Evolutionary conservation across 1,140 invertebrate genomes (phyloP), one percentile per base, ranked within the genome.

Genomic region (Sarcophaga peregrina): DNA sequence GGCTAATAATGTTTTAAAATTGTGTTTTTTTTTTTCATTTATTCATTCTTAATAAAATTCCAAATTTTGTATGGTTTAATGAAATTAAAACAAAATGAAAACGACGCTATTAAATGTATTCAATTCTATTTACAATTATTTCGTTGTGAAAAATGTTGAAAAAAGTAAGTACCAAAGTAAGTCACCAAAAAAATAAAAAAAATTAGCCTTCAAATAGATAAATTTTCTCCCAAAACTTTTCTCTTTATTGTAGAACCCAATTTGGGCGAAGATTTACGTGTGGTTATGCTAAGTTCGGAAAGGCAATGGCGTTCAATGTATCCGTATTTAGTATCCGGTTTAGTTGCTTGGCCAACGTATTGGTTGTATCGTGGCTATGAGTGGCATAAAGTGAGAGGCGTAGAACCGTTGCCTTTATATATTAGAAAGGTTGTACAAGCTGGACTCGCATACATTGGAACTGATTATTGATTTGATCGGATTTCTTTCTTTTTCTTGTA

Each of bases 341-440:
- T 89, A 1, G 13, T 88, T 1, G 75, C 85, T 17, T 89, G 88
- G 88, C 88, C 88, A 37, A 68, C 83, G 2, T 89, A 84, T 74
- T 89, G 88, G 88, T 0, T 88, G 8, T 89, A 84, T 75, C 86
- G 88, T 0, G 85, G 88, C 47, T 62, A 80, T 45, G 73, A 86
- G 48, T 89, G 88, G 88, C 54, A 58, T n/a, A 13, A n/a, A n/a
- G 54, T 58, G 7, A 11, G 54, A n/a, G 13, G n/a, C n/a, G 13
- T 58, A 7, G 54, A 58, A 58, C 11, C 54, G 7, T 58, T 58
- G 7, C 54, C 54, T n/a, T 58, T n/a, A n/a, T 58, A 58, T 58
- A 58, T 58, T n/a, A 58, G 54, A 15, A 58, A 58, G n/a, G 54
- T 58, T 37, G 25, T 37, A 37, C 25, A 58, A 58, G 54, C 3